These are phyloP conservation scores for Trichopria drosophilae DNA, from an alignment of 2,888 invertebrate species.

Conservation along the genomic window DNA sequence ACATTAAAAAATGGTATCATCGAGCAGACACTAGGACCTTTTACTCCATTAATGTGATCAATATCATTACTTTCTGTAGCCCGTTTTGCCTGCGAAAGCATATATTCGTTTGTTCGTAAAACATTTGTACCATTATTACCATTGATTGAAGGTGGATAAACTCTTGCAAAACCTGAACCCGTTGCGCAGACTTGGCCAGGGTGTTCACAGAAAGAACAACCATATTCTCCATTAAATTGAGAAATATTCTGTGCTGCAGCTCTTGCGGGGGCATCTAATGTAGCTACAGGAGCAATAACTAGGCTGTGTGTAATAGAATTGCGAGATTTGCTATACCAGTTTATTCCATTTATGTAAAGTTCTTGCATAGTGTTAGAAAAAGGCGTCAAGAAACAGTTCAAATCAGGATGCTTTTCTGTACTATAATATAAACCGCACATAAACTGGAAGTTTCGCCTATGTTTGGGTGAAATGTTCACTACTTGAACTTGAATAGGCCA, in stretches of 20 bases:
- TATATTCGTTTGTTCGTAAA: constrained; percentile 10
- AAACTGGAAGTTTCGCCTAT: constrained; percentile 13
- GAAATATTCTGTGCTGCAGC: constrained; percentile 18
- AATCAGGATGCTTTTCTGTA: constrained; percentile 7
- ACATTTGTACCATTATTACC: constrained; percentile 2
- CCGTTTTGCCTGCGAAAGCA: not conserved
- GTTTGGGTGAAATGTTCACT: constrained; percentile 12
- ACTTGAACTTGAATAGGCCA: constrained; percentile 22
- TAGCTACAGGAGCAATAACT: constrained; percentile 21
- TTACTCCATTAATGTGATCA: not conserved
- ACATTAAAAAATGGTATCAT: not conserved
- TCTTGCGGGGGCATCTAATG: no score
- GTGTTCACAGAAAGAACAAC: constrained; percentile 16
- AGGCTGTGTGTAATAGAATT: constrained; percentile 1
- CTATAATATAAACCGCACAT: constrained; percentile 17
- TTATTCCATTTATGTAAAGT: no score
- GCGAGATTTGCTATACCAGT: constrained; percentile 6
- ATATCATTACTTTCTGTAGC: not conserved
- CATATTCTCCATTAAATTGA: constrained; percentile 16
- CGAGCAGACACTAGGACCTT: not conserved
- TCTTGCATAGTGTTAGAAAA: no score
- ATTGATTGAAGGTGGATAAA: constrained; percentile 1
- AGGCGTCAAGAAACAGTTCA: constrained; percentile 16
- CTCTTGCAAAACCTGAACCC: constrained; percentile 3
- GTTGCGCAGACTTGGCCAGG: not conserved